Conservation (phyloP, 2,797 vertebrate genomes). For the Staurois parvus region DNA sequence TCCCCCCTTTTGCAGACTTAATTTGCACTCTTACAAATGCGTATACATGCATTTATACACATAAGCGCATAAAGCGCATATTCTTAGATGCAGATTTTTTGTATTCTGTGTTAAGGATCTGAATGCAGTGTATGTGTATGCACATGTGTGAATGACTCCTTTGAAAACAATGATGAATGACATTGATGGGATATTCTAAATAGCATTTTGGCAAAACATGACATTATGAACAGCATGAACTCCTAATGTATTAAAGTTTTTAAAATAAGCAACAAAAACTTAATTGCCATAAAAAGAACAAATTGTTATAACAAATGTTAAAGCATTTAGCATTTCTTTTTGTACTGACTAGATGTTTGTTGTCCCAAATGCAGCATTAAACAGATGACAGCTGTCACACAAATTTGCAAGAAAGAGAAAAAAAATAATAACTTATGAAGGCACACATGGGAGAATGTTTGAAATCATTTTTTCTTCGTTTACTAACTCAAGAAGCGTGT, state of each 20-base stretch:
- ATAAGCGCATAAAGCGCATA: too few relatives aligned
- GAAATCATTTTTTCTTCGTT: not conserved
- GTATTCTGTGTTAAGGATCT: too few relatives aligned
- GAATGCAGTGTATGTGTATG: too few relatives aligned
- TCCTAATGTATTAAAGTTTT: not conserved
- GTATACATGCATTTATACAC: too few relatives aligned
- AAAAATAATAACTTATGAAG: conserved; percentile 11
- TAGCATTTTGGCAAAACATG: not conserved
- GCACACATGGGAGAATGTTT: conserved; percentile 5
- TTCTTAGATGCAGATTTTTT: too few relatives aligned
- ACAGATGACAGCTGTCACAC: conserved; percentile 27
- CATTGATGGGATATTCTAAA: too few relatives aligned
- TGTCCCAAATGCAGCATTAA: conserved; percentile 13
- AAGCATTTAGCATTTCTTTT: not conserved
- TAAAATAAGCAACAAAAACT: not conserved
- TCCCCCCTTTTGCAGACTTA: too few relatives aligned
- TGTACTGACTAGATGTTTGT: conserved; percentile 12
- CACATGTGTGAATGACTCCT: too few relatives aligned
- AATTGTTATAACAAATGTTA: not conserved
- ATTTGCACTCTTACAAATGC: too few relatives aligned
- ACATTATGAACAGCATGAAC: not conserved
- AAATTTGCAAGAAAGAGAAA: conserved; percentile 26
- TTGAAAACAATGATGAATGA: too few relatives aligned
- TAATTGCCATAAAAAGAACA: conserved; percentile 2
- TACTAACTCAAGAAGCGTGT: not conserved